Base-by-base conservation (phyloP, 2,113 vertebrate species). In the Eurypyga helias region DNA sequence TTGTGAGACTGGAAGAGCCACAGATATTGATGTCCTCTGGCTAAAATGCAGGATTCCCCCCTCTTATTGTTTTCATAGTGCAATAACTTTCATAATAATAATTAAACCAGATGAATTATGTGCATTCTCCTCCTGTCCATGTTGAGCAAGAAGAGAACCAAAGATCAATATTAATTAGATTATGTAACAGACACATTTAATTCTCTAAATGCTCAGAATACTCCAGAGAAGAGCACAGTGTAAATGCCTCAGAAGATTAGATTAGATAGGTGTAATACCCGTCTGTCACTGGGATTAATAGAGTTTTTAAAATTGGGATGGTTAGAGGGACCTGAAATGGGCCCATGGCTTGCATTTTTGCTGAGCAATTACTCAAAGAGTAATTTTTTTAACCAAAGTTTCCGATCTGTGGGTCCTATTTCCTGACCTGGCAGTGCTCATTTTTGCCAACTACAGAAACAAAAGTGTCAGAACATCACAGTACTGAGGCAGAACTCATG, bases 161-260 rank as follows among this genome's bases (percentile, higher is more conserved):
- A 93, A 91, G 52, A 93, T 94, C 15, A 0, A 72, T 91, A 90
- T 84, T 89, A 91, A 87, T 89, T 92, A 76, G 26, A 49, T 87
- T 89, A 95, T n/a, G n/a, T 38, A 79, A 69, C 49, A 89, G 72
- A 84, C 29, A 75, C 57, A 72, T 95, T 92, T 92, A 91, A 83
- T 94, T 91, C 69, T 89, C 20, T 79, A 49, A 95, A 87, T 4
- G 2, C 45, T 79, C 57, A 75, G 69, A 73, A 57, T 89, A 67
- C 26, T 60, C 75, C 1, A 13, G 26, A 94, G 61, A 84, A 76
- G 57, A 84, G 11, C n/a, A 89, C 57, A 82, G 6, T 76, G 58
- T 36, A 85, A 87, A 89, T 69, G 43, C 31, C 76, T 71, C 5
- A 3, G 77, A 78, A 89, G 24, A 78, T 78, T 29, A 86, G 71